Conservation (phyloP, 2,113 vertebrate genomes). For the Corythornis vintsioides region DNA sequence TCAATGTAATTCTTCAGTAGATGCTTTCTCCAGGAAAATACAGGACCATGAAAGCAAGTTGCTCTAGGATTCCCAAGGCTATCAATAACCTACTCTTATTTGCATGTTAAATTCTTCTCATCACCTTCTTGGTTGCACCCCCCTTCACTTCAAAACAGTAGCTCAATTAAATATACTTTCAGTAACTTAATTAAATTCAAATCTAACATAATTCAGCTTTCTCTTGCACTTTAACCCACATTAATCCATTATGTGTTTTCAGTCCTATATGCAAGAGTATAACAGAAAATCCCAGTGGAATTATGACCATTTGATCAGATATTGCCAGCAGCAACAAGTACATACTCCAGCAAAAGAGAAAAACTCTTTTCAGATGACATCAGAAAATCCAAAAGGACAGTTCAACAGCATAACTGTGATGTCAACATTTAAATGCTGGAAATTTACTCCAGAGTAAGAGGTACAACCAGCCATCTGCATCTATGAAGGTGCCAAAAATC, state of each 20-base stretch:
- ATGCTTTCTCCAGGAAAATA: neutral
- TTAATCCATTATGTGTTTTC: neutral
- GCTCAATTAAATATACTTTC: neutral
- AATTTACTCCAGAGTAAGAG: neutral
- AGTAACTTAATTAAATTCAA: neutral
- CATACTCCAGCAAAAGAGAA: neutral
- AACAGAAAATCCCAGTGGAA: neutral
- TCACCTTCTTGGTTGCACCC: neutral
- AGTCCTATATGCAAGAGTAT: neutral
- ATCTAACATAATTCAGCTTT: neutral
- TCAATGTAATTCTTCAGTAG: neutral
- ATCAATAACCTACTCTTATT: neutral
- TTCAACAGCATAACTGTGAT: neutral
- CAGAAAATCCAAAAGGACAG: neutral
- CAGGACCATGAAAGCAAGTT: neutral
- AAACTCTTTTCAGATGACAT: neutral
- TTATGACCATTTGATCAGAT: neutral
- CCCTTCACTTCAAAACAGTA: neutral
- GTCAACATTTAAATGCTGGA: neutral
- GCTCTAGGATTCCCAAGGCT: neutral
- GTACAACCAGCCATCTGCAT: neutral
- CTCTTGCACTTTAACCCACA: neutral
- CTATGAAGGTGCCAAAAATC: neutral
- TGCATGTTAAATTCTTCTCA: neutral
- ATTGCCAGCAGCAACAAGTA: neutral